phyloP scores from a whole-genome alignment of 2,888 invertebrate species.

The Lithodes maja region DNA sequence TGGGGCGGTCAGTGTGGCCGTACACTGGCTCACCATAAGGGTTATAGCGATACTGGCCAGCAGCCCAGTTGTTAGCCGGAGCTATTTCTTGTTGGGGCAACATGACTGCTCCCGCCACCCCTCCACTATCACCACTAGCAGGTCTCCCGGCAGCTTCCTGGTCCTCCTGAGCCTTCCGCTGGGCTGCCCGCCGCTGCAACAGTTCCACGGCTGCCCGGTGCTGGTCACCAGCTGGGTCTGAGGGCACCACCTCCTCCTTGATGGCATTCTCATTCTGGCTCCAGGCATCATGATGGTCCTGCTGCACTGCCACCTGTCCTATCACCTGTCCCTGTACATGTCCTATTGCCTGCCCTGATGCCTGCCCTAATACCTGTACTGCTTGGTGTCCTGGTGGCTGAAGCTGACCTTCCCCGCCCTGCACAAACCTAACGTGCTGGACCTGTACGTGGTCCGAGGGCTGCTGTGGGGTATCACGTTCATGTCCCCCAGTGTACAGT shows the following conservation, averaged over 20 bases:
- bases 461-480: slow-evolving; percentile 9
- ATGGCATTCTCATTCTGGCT: slow-evolving; percentile 47
- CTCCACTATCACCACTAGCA: slow-evolving; percentile 11
- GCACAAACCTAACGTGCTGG: slow-evolving; percentile 54
- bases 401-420: slow-evolving; percentile 31
- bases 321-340: slow-evolving; percentile 8
- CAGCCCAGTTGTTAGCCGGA: slow-evolving; percentile 51
- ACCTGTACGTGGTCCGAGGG: slow-evolving; percentile 27
- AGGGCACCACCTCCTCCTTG: slow-evolving; percentile 39
- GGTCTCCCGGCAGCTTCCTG: slow-evolving; percentile 18
- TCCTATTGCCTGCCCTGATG: neutral
- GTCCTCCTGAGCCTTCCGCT: slow-evolving; percentile 43
- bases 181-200: slow-evolving; percentile 45
- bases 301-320: slow-evolving; percentile 12
- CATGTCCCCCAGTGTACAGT: slow-evolving; percentile 34
- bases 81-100: slow-evolving; percentile 43
- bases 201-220: slow-evolving; percentile 51
- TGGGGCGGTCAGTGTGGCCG: slow-evolving; percentile 64
- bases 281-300: slow-evolving; percentile 39
- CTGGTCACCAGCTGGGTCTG: slow-evolving; percentile 42
- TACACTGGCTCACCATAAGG: slow-evolving; percentile 70
- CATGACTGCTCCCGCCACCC: slow-evolving; percentile 29
- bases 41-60: slow-evolving; percentile 66
- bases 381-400: neutral
- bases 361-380: neutral